A percentile compares a stretch with the other conserved stretches of the same genome.
These are phyloP conservation scores for Rhopalosiphum nymphaeae DNA, from an alignment of 2,888 invertebrate genomes.

Conservation along the genomic window DNA sequence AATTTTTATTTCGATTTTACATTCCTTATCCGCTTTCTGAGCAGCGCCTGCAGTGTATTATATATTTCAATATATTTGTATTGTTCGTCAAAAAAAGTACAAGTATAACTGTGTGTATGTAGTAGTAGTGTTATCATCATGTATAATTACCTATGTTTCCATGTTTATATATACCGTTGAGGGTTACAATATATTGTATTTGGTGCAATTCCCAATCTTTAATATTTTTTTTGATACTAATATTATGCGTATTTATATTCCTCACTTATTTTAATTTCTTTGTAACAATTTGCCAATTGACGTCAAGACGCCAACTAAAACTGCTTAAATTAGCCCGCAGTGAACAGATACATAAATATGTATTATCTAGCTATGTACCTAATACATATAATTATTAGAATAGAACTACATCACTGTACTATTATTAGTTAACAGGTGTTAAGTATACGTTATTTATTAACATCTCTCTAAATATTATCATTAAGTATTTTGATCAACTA, in stretches of 20 bases:
- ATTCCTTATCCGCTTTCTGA: not conserved
- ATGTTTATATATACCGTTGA: not conserved
- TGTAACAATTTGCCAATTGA: not conserved
- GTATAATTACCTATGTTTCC: not conserved
- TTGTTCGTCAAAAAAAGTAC: not conserved
- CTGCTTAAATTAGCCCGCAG: not conserved
- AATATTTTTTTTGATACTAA: not conserved
- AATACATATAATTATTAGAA: not conserved
- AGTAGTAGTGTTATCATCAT: no score
- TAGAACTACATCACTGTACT: not conserved
- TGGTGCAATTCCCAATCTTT: not conserved
- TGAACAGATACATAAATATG: not conserved
- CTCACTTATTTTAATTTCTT: not conserved
- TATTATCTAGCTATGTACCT: not conserved
- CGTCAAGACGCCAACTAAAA: not conserved
- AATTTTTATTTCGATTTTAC: not conserved
- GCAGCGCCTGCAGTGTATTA: not conserved
- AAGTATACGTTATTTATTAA: not conserved
- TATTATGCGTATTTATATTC: not conserved
- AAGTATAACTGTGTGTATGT: not conserved
- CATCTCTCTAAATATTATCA: not conserved
- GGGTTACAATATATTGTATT: not conserved
- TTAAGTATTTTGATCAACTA: not conserved
- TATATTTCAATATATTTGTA: not conserved
- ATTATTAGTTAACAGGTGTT: not conserved